Percentiles rank a stretch among this genome's conserved stretches.
These are phyloP conservation scores for Amblyjoppa proteus DNA, from an alignment of 2,888 invertebrate genomes.

Conservation along the genomic window DNA sequence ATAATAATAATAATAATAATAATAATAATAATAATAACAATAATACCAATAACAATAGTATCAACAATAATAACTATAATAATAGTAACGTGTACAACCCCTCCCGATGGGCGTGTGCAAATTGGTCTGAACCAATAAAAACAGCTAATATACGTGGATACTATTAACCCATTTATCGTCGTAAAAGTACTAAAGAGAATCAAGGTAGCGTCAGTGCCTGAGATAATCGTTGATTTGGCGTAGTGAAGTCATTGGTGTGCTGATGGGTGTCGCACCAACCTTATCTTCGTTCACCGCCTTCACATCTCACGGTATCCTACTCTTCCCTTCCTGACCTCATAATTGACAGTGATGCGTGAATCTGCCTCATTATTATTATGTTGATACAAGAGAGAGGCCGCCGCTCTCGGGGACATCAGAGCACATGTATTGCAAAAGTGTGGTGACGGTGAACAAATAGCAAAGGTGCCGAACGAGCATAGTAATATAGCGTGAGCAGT, in stretches of 20 bases:
- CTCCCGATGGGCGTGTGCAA: background rate
- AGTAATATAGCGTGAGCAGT: constrained; percentile 16
- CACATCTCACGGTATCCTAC: background rate
- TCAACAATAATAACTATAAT: too few relatives aligned
- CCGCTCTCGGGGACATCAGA: constrained; percentile 44
- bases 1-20: too few relatives aligned
- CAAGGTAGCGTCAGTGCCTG: constrained; percentile 12
- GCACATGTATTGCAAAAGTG: constrained; percentile 29
- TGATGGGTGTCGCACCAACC: constrained; percentile 1
- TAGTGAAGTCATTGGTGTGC: constrained; percentile 25
- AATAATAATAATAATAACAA: too few relatives aligned
- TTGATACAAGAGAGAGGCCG: background rate
- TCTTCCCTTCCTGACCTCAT: constrained; percentile 3
- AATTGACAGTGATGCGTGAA: constrained; percentile 34
- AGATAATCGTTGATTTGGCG: background rate
- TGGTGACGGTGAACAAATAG: constrained; percentile 1
- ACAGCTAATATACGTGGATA: background rate
- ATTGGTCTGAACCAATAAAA: background rate
- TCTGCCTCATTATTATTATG: constrained; percentile 31
- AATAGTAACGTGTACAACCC: too few relatives aligned
- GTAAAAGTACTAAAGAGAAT: background rate
- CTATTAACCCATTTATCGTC: background rate
- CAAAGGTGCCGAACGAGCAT: constrained; percentile 11
- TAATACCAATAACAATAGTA: too few relatives aligned
- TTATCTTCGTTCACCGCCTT: background rate